Conservation (phyloP, 2,797 vertebrate species). For the Pteropus rufus region DNA sequence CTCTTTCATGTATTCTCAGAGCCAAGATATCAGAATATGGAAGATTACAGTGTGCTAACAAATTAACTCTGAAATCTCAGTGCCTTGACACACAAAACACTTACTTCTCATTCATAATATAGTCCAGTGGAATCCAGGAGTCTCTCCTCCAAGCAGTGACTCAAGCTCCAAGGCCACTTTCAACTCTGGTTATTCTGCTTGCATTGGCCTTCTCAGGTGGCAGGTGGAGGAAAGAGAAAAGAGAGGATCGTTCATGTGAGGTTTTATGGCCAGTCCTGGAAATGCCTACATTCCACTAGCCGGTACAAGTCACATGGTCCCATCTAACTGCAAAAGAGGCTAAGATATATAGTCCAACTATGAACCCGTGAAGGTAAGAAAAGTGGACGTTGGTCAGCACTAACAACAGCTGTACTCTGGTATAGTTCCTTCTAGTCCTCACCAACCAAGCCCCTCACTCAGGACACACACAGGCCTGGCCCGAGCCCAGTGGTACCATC, state of each 20-base stretch:
- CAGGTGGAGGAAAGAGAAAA: background rate
- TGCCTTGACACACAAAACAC: background rate
- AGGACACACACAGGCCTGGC: background rate
- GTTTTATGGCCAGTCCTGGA: background rate
- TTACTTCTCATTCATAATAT: background rate
- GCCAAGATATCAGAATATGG: background rate
- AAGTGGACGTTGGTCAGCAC: background rate
- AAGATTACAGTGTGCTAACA: background rate
- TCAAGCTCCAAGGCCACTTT: background rate
- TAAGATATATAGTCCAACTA: background rate
- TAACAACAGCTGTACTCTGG: background rate
- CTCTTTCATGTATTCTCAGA: background rate
- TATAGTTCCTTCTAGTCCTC: background rate
- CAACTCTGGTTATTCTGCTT: background rate
- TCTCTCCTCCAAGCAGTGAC: background rate
- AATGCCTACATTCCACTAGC: background rate
- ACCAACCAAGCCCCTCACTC: background rate
- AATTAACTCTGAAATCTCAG: background rate
- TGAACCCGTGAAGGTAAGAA: background rate
- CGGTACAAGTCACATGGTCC: background rate
- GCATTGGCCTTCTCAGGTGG: background rate
- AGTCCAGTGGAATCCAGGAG: background rate
- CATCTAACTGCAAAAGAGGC: background rate
- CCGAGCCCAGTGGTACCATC: background rate
- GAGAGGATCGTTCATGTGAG: rapidly evolving